A percentile compares a stretch with the other conserved stretches of the same genome.
Evolutionary conservation across 2,888 invertebrate species (phyloP).

Genomic region (Lysandra bellargus): DNA sequence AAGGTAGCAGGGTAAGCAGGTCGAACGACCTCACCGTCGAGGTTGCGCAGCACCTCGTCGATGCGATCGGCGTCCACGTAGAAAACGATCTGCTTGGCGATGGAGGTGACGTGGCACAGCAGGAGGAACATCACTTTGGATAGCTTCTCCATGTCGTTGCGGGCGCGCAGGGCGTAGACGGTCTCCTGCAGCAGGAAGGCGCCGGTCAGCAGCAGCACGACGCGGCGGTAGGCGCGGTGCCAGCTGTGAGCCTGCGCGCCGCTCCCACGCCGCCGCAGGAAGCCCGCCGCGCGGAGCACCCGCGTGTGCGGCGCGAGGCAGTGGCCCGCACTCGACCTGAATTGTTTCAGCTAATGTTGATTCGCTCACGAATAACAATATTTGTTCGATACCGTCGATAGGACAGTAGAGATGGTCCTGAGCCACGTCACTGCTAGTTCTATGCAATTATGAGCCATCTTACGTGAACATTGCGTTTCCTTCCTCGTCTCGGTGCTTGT

Average conservation of each 20-base stretch:
- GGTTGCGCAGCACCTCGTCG: slow-evolving; percentile 44
- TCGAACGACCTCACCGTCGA: slow-evolving; percentile 43
- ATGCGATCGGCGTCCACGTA: slow-evolving; percentile 48
- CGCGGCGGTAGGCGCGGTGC: slow-evolving; percentile 48
- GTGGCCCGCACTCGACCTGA: slow-evolving; percentile 31
- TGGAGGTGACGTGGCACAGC: slow-evolving; percentile 68
- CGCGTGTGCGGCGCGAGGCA: slow-evolving; percentile 36
- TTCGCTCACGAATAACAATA: background rate
- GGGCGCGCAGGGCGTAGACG: slow-evolving; percentile 58
- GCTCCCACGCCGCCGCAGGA: slow-evolving; percentile 35
- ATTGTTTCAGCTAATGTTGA: background rate
- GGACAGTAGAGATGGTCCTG: background rate
- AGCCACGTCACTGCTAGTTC: background rate
- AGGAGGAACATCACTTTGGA: slow-evolving; percentile 70
- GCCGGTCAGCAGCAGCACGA: slow-evolving; percentile 48
- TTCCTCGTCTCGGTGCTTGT: background rate
- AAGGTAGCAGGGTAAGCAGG: too few relatives aligned
- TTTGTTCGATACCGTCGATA: background rate
- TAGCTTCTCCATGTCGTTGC: slow-evolving; percentile 60
- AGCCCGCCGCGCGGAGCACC: slow-evolving; percentile 37
- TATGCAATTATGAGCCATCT: background rate
- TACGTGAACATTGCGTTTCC: slow-evolving; percentile 1
- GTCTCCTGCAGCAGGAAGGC: slow-evolving; percentile 55
- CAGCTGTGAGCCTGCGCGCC: slow-evolving; percentile 40
- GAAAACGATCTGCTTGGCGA: slow-evolving; percentile 65